Base-by-base conservation (phyloP, 2,113 vertebrate genomes). In the Amphiprion ocellaris region DNA sequence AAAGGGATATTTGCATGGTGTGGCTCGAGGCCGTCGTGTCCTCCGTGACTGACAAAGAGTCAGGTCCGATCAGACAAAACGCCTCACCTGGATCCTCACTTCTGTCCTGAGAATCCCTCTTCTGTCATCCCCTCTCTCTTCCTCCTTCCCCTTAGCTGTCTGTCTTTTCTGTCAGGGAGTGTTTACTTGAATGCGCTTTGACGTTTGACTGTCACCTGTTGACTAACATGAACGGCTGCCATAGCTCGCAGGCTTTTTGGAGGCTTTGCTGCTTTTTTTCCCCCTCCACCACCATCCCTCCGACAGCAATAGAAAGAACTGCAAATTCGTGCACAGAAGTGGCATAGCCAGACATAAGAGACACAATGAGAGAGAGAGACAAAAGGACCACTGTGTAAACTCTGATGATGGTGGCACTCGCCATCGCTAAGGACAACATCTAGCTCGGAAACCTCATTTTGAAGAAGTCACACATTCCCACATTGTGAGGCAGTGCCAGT, bases 401-500 rank as follows among this genome's bases (percentile, higher is more conserved):
- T 87, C 76, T 77, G 72, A 74, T 75, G 77, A 80, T 85, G 67
- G 55, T 33, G 33, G 33, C 33, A 70, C 68, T 73, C 69, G 24
- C 82, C 79, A 83, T 82, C 64, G 46, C 81, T 64, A 66, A 83
- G 72, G 90, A 92, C 81, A 84, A 92, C 92, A 81, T 84, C 91
- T 87, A 90, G 89, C 88, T 87, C 56, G 67, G 82, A 88, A 92
- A 86, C 86, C 87, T 87, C 81, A 91, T 93, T 92, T 90, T 89
- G 86, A 92, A 90, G 77, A 93, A 94, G 89, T 92, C 89, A 88
- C 90, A 93, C 90, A 92, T 92, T 93, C 92, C 92, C 93, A 92
- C 90, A 82, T 88, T 85, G 81, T 87, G 84, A 90, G 87, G 82
- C 85, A 80, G 87, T 74, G 91, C 89, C 90, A 81, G 89, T 82